These are phyloP conservation scores for Enteromius thamalakanensis DNA, from an alignment of 2,797 vertebrate species.

Conservation along the genomic window DNA sequence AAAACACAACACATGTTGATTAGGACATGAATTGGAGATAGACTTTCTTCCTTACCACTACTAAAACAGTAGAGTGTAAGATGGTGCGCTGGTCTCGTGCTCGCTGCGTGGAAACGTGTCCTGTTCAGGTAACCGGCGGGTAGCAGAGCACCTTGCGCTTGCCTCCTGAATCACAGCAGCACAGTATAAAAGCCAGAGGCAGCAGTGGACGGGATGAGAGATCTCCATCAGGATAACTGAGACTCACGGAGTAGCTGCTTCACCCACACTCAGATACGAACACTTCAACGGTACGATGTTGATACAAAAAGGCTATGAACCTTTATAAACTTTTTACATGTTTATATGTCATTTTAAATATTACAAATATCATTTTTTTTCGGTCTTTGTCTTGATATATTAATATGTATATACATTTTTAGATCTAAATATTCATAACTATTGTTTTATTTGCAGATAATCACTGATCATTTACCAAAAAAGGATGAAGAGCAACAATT, in stretches of 20 bases:
- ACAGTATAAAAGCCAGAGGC: slow-evolving; percentile 82
- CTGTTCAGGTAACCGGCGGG: slow-evolving; percentile 56
- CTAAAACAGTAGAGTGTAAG: not conserved
- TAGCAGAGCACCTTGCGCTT: slow-evolving; percentile 63
- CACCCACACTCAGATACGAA: not conserved
- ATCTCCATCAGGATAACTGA: slow-evolving; percentile 70
- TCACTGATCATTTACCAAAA: slow-evolving; percentile 1
- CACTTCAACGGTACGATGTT: slow-evolving; percentile 8
- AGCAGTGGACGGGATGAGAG: slow-evolving; percentile 68
- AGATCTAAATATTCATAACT: not conserved
- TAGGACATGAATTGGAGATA: not conserved
- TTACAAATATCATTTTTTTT: not conserved
- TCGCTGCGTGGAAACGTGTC: not conserved
- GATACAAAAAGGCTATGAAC: not conserved
- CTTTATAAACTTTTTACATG: not conserved
- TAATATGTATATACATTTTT: too few relatives aligned
- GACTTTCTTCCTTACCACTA: not conserved
- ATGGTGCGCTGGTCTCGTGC: not conserved
- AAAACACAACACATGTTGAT: not conserved
- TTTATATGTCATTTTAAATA: not conserved
- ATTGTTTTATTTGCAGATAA: slow-evolving; percentile 16
- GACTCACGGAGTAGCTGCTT: slow-evolving; percentile 46
- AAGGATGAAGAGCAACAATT: slow-evolving; percentile 53
- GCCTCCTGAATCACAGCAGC: slow-evolving; percentile 65
- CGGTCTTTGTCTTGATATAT: not conserved